phyloP scores from a whole-genome alignment of 2,888 invertebrate species.

The Pristionchus arcanus region DNA sequence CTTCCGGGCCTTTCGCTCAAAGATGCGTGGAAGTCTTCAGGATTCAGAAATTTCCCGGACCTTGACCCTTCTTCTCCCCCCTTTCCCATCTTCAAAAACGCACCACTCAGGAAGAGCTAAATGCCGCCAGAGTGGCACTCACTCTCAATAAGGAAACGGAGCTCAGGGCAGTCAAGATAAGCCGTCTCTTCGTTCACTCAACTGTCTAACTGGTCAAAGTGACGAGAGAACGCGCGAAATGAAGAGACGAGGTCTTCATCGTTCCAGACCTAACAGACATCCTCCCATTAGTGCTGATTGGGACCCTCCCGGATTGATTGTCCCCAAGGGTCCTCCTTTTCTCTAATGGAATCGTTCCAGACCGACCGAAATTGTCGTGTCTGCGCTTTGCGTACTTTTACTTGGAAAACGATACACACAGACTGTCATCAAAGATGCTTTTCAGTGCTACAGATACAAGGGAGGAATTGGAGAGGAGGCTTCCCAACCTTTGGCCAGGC shows the following conservation, averaged over 20 bases:
- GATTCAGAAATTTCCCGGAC: too few species aligned
- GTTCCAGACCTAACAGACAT: neutral
- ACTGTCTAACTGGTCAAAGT: too few species aligned
- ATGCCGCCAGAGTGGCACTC: neutral
- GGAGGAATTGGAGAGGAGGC: neutral
- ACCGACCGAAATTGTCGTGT: neutral
- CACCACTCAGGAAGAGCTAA: neutral
- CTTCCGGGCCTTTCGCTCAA: neutral
- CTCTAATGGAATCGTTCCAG: constrained; percentile 14
- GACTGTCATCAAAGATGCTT: neutral
- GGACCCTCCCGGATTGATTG: neutral
- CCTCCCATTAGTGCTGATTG: constrained; percentile 32
- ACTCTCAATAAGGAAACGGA: neutral
- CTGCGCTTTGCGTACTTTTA: constrained; percentile 26
- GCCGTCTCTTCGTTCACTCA: too few species aligned
- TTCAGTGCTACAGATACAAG: neutral
- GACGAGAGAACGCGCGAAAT: too few species aligned
- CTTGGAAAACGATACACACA: neutral
- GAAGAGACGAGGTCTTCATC: too few species aligned
- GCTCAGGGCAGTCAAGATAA: too few species aligned
- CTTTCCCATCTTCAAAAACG: neutral
- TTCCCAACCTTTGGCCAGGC: neutral
- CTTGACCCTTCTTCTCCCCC: neutral
- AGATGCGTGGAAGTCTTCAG: too few species aligned
- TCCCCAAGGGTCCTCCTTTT: neutral